A percentile compares a stretch with the other conserved stretches of the same genome.
These are phyloP conservation scores for Mesochorus sp. DNA, from an alignment of 2,888 invertebrate genomes.

Conservation along the genomic window DNA sequence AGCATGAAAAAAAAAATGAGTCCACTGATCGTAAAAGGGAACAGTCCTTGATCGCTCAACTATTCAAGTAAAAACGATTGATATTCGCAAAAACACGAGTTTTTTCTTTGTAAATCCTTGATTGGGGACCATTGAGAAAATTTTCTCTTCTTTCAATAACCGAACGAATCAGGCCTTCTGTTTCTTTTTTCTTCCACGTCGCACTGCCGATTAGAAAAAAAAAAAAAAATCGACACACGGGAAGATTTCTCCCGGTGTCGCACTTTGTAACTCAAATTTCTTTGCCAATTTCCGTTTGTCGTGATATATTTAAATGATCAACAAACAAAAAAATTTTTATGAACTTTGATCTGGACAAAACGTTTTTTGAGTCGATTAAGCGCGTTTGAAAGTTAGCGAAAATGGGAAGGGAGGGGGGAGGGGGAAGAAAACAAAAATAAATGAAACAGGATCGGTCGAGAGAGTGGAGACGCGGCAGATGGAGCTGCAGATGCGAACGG, in stretches of 20 bases:
- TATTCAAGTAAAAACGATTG: neutral
- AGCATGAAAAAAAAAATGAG: slow-evolving; percentile 39
- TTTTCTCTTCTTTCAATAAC: neutral
- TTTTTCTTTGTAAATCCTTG: slow-evolving; percentile 34
- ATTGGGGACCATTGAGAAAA: too few relatives aligned
- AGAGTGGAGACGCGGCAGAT: slow-evolving; percentile 45
- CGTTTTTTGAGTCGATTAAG: too few relatives aligned
- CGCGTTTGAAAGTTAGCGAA: neutral
- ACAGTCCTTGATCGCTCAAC: neutral
- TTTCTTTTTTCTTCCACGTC: slow-evolving; percentile 11
- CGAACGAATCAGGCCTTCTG: too few relatives aligned
- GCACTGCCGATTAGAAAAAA: slow-evolving; percentile 23
- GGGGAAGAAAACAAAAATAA: neutral
- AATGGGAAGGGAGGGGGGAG: neutral
- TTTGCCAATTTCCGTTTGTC: neutral
- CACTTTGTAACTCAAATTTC: neutral
- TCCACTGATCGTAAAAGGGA: neutral
- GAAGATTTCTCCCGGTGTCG: slow-evolving; percentile 13
- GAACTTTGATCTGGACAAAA: neutral
- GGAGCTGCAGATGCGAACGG: slow-evolving; percentile 70
- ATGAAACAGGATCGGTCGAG: slow-evolving; percentile 8
- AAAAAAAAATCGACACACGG: neutral
- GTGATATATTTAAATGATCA: neutral
- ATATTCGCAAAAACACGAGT: neutral
- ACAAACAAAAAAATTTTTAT: neutral